Conservation (phyloP, 2,797 vertebrate genomes). For the Eurystomus glaucurus region DNA sequence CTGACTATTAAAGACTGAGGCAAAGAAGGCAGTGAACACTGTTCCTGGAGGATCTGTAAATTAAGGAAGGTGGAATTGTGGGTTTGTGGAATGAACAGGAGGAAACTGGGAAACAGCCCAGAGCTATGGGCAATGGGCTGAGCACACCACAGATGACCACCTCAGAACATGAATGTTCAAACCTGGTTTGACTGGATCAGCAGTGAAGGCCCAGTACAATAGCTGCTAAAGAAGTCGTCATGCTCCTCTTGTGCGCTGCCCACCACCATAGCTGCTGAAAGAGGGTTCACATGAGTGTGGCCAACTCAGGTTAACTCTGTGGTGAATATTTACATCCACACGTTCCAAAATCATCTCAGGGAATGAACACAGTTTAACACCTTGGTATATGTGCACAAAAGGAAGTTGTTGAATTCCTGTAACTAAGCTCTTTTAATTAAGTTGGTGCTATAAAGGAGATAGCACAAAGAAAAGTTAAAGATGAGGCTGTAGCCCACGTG, state of each 20-base stretch:
- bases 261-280: not conserved
- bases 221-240: not conserved
- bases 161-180: not conserved
- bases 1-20: too few relatives aligned
- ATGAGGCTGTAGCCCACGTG: not conserved
- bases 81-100: not conserved
- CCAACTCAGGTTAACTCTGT: not conserved
- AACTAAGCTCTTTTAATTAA: not conserved
- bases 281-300: fast-evolving
- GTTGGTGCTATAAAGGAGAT: not conserved
- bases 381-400: fast-evolving
- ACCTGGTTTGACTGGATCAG: not conserved
- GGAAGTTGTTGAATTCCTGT: not conserved
- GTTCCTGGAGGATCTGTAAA: not conserved
- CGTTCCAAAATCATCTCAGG: not conserved
- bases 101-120: not conserved
- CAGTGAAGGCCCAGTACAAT: fast-evolving
- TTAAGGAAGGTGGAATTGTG: not conserved
- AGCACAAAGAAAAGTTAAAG: not conserved
- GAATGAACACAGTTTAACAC: not conserved
- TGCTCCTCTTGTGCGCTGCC: fast-evolving
- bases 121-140: not conserved
- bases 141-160: not conserved
- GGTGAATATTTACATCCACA: not conserved
- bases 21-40: not conserved